phyloP scores from a whole-genome alignment of 2,113 vertebrate genomes.

The Oenanthe oenanthe region DNA sequence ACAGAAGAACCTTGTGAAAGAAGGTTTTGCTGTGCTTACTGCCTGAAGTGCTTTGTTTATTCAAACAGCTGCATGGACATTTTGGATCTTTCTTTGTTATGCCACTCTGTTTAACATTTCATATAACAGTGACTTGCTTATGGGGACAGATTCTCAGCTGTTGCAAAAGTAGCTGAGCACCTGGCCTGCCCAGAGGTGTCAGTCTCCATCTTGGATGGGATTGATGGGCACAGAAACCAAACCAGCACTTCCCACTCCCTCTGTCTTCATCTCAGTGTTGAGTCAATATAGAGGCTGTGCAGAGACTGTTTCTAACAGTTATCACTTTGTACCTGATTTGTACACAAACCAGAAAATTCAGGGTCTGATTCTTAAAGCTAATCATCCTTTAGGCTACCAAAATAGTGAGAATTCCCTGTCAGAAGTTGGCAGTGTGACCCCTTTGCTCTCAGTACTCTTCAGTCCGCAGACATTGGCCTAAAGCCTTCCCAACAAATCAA shows the following conservation, averaged over 20 bases:
- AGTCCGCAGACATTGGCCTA: neutral
- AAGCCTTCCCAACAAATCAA: neutral
- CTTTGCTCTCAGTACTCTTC: neutral
- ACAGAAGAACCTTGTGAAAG: conserved; percentile 12
- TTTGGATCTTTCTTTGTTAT: neutral
- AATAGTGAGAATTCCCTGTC: neutral
- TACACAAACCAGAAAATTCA: neutral
- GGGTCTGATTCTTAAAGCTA: neutral
- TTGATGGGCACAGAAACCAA: neutral
- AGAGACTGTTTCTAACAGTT: neutral
- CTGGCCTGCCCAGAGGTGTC: neutral
- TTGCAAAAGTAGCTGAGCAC: neutral
- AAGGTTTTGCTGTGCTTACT: conserved; percentile 27
- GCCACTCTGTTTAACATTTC: neutral
- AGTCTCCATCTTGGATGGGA: neutral
- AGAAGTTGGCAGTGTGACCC: neutral
- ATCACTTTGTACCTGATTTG: neutral
- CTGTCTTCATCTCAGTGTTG: accelerated
- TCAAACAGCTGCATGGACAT: conserved; percentile 4
- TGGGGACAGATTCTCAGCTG: conserved; percentile 11
- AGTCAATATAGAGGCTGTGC: neutral
- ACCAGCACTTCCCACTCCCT: neutral
- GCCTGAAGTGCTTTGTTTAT: conserved; percentile 10
- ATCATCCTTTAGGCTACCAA: neutral
- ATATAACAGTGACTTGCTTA: neutral